Evolutionary conservation across 2,888 invertebrate genomes (phyloP).

Genomic region (Busseola fusca): DNA sequence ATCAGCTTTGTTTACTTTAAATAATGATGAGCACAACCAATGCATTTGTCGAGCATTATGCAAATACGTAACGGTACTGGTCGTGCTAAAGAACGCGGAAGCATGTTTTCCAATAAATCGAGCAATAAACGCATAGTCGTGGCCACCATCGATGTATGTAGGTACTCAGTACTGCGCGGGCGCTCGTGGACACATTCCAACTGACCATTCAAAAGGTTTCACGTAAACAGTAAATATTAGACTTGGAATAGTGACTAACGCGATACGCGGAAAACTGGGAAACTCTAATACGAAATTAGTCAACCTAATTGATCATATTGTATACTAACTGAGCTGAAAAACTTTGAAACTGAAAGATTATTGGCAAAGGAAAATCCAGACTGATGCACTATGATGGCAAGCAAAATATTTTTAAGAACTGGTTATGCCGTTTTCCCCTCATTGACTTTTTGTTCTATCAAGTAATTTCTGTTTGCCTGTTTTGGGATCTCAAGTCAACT

Average conservation of each 20-base stretch:
- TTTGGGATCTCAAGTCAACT: not conserved
- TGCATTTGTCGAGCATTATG: slow-evolving; percentile 69
- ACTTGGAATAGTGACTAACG: slow-evolving; percentile 15
- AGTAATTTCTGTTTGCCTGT: not conserved
- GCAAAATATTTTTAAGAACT: not conserved
- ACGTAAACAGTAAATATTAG: slow-evolving; percentile 27
- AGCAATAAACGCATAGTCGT: slow-evolving; percentile 78
- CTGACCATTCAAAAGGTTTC: slow-evolving; percentile 64
- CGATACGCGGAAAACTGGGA: slow-evolving; percentile 7
- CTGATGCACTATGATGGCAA: not conserved
- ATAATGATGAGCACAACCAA: slow-evolving; percentile 63
- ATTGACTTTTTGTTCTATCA: not conserved
- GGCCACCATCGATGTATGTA: slow-evolving; percentile 65
- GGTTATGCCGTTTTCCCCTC: not conserved
- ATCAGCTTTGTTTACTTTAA: slow-evolving; percentile 50
- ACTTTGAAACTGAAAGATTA: not conserved
- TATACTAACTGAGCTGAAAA: not conserved
- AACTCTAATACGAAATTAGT: slow-evolving; percentile 12
- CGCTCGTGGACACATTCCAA: slow-evolving; percentile 71
- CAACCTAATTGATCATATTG: not conserved
- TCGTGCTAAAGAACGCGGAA: slow-evolving; percentile 81
- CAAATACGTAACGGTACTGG: slow-evolving; percentile 76
- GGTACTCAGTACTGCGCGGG: slow-evolving; percentile 52
- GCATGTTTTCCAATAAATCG: slow-evolving; percentile 83
- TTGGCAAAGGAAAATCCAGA: not conserved